Evolutionary conservation across 1,140 invertebrate genomes (phyloP), one percentile per base, ranked within the genome.

Genomic region (Drosophila insularis): DNA sequence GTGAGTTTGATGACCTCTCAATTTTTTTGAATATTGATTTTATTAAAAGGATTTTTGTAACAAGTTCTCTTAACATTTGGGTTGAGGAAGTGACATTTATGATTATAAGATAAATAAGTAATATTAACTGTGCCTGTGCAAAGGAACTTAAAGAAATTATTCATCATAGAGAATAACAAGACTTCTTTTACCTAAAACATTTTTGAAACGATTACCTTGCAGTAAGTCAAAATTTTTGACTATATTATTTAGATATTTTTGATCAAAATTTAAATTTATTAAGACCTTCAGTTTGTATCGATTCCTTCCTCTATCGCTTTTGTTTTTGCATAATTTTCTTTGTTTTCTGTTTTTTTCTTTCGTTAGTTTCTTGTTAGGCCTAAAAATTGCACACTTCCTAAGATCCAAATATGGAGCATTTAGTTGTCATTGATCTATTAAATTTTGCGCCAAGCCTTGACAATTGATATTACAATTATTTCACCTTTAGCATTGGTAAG

Each of bases 381-480:
- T 50, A 19, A 50, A 50, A 50, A 21, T 50, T 50, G 43, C 43
- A 50, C 43, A 50, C 17, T 50, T 50, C 43, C 43, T 21, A 4
- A 50, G 43, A 19, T 4, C 43, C 43, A 21, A 14, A 50, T 50
- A 14, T 50, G 43, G 3, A 50, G 6, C 7, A 50, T 17, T 8
- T 46, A 8, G 7, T 46, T 46, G 43, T 46, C 43, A 46, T 46
- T 46, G 43, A 46, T 46, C 43, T 46, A 46, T 46, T 7, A 46
- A 50, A 50, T 50, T 50, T 50, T 50, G 17, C 8, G 8, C 43
- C 11, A 21, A 50, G 19, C 43, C 43, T 50, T 50, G 27, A 6
- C 27, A 27, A 5, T 27, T 27, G 43, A 50, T 50, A 50, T n/a
- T 19, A 21, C 43, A 50, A 50, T 21, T 50, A 10, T 50, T 19